Evolutionary conservation across 2,797 vertebrate genomes (phyloP).

Genomic region (Intellagama lesueurii): DNA sequence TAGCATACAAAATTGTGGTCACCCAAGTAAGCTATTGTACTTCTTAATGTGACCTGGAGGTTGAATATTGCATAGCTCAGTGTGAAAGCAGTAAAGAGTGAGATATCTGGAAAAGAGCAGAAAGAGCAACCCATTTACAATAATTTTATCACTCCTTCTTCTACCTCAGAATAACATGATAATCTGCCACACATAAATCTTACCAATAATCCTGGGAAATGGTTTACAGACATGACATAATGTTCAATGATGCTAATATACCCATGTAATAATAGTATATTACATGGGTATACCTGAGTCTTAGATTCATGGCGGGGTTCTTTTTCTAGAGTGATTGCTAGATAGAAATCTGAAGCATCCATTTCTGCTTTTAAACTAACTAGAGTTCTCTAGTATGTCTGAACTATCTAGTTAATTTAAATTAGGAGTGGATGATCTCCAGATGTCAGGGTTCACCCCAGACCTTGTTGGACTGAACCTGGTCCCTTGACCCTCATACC

Average conservation of each 20-base stretch:
- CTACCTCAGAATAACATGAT: background rate
- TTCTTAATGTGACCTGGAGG: background rate
- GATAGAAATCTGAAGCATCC: background rate
- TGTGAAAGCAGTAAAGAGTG: background rate
- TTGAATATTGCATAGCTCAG: background rate
- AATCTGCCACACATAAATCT: background rate
- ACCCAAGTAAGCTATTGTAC: background rate
- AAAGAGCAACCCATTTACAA: background rate
- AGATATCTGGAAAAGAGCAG: background rate
- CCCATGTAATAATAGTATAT: too few relatives aligned
- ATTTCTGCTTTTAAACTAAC: background rate
- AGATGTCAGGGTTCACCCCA: too few relatives aligned
- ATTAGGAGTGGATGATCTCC: background rate
- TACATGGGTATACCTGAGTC: background rate
- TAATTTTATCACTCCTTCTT: background rate
- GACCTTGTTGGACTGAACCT: too few relatives aligned
- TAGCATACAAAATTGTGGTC: background rate
- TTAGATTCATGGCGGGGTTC: background rate
- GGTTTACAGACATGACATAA: background rate
- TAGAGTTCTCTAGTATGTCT: background rate
- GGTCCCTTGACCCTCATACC: too few relatives aligned
- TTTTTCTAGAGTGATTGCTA: background rate
- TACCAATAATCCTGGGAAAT: background rate
- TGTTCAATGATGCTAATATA: background rate
- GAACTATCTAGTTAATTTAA: background rate